Conservation (phyloP, 2,113 vertebrate species). For the Oryzias celebensis region DNA sequence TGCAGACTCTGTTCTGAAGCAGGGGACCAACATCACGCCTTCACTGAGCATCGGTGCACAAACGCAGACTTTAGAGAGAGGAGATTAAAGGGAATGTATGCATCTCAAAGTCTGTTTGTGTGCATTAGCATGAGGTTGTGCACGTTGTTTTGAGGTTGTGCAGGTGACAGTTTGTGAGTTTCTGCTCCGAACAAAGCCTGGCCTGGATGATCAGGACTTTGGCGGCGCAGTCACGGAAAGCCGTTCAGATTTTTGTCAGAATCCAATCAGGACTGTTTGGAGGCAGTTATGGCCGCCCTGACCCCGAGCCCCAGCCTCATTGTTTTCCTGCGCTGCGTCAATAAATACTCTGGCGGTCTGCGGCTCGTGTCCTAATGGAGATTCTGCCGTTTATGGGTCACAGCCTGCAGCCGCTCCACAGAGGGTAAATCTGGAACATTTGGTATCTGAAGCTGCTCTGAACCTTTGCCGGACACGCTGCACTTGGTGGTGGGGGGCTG, state of each 20-base stretch:
- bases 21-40: no score
- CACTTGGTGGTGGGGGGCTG: not conserved
- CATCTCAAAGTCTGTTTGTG: no score
- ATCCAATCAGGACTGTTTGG: constrained; percentile 22
- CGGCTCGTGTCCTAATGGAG: constrained; percentile 15
- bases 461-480: not conserved
- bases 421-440: constrained; percentile 21
- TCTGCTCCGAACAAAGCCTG: not conserved
- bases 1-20: not conserved
- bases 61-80: no score
- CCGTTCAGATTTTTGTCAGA: constrained; percentile 10
- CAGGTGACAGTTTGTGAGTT: not conserved
- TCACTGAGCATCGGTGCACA: no score
- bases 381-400: constrained; percentile 4
- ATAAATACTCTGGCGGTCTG: constrained; percentile 11
- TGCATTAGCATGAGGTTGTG: no score
- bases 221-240: constrained; percentile 15
- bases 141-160: not conserved
- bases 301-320: constrained; percentile 10
- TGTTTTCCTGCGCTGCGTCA: constrained; percentile 12
- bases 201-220: constrained; percentile 19
- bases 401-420: constrained; percentile 12
- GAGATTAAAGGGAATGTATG: no score
- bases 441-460: not conserved
- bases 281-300: not conserved